phyloP scores from a whole-genome alignment of 53 echinoderm and acorn worm genomes.

The Hippasteria phrygiana region DNA sequence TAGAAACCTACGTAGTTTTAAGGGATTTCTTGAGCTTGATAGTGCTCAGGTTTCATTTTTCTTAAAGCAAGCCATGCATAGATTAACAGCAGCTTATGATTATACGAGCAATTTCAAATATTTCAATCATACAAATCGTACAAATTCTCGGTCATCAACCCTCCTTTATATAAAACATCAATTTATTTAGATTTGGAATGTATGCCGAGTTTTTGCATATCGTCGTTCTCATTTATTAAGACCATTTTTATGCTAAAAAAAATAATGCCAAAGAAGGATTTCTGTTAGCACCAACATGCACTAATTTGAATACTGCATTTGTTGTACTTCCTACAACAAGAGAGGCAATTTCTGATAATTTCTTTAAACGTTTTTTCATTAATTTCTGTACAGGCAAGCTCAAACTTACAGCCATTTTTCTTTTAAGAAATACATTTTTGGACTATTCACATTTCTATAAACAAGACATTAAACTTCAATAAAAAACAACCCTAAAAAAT shows the following conservation, averaged over 20 bases:
- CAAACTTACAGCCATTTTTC: slow-evolving; percentile 31
- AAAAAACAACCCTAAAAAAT: background rate
- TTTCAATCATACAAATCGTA: slow-evolving; percentile 37
- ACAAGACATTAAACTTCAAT: background rate
- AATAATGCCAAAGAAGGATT: background rate
- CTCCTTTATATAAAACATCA: slow-evolving; percentile 5
- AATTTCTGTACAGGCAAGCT: slow-evolving; percentile 33
- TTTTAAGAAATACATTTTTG: background rate
- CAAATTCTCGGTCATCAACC: background rate
- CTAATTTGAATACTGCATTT: slow-evolving; percentile 43
- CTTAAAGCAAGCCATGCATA: slow-evolving; percentile 37
- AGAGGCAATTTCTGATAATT: background rate
- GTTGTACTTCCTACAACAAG: background rate
- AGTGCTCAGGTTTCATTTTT: no score
- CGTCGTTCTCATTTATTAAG: background rate
- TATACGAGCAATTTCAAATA: background rate
- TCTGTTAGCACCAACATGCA: slow-evolving; percentile 23
- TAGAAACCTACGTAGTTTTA: no score
- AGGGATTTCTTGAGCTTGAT: no score
- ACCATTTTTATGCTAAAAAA: background rate
- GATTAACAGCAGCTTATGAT: slow-evolving; percentile 1
- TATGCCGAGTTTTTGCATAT: slow-evolving; percentile 46
- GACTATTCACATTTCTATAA: slow-evolving; percentile 13
- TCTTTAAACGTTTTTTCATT: background rate
- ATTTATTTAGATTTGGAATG: slow-evolving; percentile 38